Conservation (phyloP, 2,113 vertebrate species). For the Anseranas semipalmata region DNA sequence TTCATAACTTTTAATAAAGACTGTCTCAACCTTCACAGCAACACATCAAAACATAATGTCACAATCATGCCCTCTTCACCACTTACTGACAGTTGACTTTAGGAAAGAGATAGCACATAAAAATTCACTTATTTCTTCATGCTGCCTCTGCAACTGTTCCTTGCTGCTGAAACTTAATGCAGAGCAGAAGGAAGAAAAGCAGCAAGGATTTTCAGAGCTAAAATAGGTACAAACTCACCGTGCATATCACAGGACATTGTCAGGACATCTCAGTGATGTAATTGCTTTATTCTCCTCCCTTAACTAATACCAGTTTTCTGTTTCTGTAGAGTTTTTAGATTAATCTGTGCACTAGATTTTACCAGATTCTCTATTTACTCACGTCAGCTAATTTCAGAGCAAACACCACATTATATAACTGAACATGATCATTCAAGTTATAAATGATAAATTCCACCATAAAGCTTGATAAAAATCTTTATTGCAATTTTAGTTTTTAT, state of each 20-base stretch:
- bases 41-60: background rate
- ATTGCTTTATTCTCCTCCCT: background rate
- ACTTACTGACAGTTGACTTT: background rate
- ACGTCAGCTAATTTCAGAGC: background rate
- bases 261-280: background rate
- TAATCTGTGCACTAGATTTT: background rate
- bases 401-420: background rate
- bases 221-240: background rate
- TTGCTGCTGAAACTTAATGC: background rate
- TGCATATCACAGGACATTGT: background rate
- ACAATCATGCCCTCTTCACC: background rate
- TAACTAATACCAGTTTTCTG: background rate
- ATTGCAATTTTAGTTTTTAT: slow-evolving; percentile 43
- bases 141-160: background rate
- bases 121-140: slow-evolving; percentile 10
- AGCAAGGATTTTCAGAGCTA: background rate
- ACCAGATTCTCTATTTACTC: background rate
- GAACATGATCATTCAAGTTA: background rate
- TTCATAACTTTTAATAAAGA: slow-evolving; percentile 11
- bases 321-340: background rate
- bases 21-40: background rate
- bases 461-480: slow-evolving; percentile 53
- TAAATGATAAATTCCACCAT: slow-evolving; percentile 25
- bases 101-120: background rate
- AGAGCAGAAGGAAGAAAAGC: background rate